These are phyloP conservation scores for Notolabrus celidotus DNA, from an alignment of 2,797 vertebrate genomes.

Conservation along the genomic window DNA sequence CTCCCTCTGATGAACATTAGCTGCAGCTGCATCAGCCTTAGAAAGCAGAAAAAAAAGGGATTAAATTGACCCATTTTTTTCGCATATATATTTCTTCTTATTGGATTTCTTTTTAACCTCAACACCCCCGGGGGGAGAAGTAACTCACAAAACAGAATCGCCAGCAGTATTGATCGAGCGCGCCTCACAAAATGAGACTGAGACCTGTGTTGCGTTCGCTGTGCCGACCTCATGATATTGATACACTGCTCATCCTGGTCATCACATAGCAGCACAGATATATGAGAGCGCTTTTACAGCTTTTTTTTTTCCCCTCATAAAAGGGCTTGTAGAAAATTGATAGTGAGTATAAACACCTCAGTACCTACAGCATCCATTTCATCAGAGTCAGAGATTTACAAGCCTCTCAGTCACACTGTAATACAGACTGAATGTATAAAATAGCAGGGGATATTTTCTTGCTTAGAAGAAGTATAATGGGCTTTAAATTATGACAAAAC, in stretches of 20 bases:
- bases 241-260: conserved; percentile 35
- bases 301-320: conserved; percentile 22
- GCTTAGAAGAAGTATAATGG: conserved; percentile 7
- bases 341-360: conserved; percentile 8
- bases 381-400: conserved; percentile 26
- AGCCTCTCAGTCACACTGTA: background rate
- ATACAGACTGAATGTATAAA: background rate
- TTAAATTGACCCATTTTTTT: conserved; percentile 57
- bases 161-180: conserved; percentile 42
- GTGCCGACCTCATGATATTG: conserved; percentile 23
- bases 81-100: conserved; percentile 30
- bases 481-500: conserved; percentile 29
- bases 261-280: conserved; percentile 15
- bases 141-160: conserved; percentile 50
- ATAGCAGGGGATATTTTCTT: background rate
- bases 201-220: conserved; percentile 24
- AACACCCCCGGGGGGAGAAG: conserved; percentile 26
- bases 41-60: conserved; percentile 30
- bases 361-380: conserved; percentile 13
- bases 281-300: conserved; percentile 20
- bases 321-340: conserved; percentile 14
- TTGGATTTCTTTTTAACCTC: conserved; percentile 54
- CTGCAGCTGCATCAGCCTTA: conserved; percentile 18
- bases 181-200: conserved; percentile 16
- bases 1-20: conserved; percentile 38